Percentiles rank a stretch among this genome's conserved stretches.
These are phyloP conservation scores for Haliclona indistincta DNA, from an alignment of 37 sponge, comb jelly and placozoan species.

Conservation along the genomic window DNA sequence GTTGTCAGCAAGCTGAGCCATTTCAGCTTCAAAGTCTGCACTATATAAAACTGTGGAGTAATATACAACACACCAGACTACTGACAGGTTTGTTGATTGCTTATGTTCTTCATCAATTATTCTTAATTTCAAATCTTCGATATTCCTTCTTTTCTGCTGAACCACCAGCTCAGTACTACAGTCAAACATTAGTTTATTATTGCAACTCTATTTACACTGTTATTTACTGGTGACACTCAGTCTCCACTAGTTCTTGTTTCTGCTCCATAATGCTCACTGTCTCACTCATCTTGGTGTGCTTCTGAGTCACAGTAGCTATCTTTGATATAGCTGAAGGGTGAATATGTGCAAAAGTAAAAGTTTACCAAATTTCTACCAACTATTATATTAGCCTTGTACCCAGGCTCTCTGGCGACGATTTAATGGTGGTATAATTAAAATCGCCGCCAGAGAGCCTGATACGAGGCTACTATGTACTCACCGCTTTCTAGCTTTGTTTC, in stretches of 20 bases:
- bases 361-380: neutral
- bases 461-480: neutral
- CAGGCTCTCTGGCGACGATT: no score
- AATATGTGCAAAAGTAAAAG: neutral
- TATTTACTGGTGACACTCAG: slow-evolving; percentile 10
- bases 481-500: slow-evolving; percentile 22
- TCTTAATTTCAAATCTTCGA: neutral
- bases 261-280: slow-evolving; percentile 29
- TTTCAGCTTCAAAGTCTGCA: slow-evolving; percentile 20
- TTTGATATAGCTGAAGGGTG: neutral
- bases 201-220: neutral
- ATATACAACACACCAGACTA: neutral
- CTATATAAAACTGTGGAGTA: neutral
- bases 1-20: slow-evolving; percentile 29
- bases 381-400: no score
- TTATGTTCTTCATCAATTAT: no score
- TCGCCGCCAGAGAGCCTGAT: no score
- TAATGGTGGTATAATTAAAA: no score
- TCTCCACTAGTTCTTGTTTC: slow-evolving; percentile 22
- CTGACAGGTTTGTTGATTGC: no score
- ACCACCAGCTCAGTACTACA: neutral
- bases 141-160: neutral
- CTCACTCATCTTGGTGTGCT: slow-evolving; percentile 27
- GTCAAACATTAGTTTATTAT: neutral
- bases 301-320: neutral